Evolutionary conservation across 2,113 vertebrate species (phyloP), one percentile per base, ranked within the genome.

Genomic region (Papio anubis): DNA sequence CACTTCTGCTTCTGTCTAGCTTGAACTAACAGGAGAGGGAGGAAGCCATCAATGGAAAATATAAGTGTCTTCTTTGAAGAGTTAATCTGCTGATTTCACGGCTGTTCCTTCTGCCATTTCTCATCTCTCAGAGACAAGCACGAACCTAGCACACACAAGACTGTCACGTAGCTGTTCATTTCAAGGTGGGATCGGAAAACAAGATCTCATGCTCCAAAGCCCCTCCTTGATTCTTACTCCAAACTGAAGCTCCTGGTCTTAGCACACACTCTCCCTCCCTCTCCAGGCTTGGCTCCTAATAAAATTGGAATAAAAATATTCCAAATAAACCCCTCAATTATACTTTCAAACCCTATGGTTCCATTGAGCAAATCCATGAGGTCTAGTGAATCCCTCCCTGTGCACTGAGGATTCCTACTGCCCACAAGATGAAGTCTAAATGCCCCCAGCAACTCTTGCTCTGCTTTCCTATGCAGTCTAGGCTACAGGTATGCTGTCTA

Each of bases 1-100:
- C 98, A 35, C 55, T 84, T 90, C 85, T 93, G 96, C 97, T 96
- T 94, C 78, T 64, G 88, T 70, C 95, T 93, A 95, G 81, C 91
- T 95, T 0, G 0, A 55, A 48, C 81, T 3, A 40, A 88, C 52
- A 48, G 59, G 45, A 40, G 45, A 76, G 20, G 75, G 73, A 59
- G 90, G 35, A 35, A 55, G 17, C 35, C 11, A 32, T 40, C 2
- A 10, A 72, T 75, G 93, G 92, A 40, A 52, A 88, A 32, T 0
- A 3, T 0, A 27, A 6, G 32, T 18, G 25, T 13, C 64, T 45
- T 59, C 35, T 17, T 10, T 76, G 79, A 55, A 52, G 21, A 23
- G 85, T 38, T 21, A 25, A 43, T 50, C 23, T 48, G 68, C 80
- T 73, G 59, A 12, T 25, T 18, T 80, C n/a, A 2, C 0, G 17